These are phyloP conservation scores for Forbesichthys agassizii DNA, from an alignment of 2,113 vertebrate species.

Conservation along the genomic window DNA sequence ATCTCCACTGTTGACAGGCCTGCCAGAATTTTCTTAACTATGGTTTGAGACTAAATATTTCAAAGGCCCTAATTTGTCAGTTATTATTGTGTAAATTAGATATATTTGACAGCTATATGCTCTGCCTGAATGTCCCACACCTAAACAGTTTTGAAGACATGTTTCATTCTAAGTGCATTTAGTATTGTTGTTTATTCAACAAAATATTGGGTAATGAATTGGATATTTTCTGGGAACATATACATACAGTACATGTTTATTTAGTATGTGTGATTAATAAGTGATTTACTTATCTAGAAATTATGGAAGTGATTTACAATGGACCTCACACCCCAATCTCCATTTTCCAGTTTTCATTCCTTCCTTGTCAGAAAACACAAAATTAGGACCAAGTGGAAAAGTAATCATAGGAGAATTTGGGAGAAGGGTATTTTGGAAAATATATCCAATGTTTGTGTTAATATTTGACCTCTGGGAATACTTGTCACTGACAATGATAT, in stretches of 20 bases:
- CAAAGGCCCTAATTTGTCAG: no score
- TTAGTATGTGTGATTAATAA: slow-evolving; percentile 19
- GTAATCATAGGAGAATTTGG: slow-evolving; percentile 73
- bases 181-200: background rate
- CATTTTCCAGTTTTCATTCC: slow-evolving; percentile 40
- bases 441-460: slow-evolving; percentile 75
- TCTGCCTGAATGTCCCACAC: no score
- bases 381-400: slow-evolving; percentile 68
- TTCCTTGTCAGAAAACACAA: slow-evolving; percentile 59
- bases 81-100: no score
- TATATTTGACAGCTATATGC: no score
- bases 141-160: no score
- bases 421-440: slow-evolving; percentile 71
- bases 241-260: slow-evolving; percentile 17
- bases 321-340: slow-evolving; percentile 18
- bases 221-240: background rate
- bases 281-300: slow-evolving; percentile 10
- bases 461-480: slow-evolving; percentile 77
- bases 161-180: no score
- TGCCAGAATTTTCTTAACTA: no score
- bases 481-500: slow-evolving; percentile 77
- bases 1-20: no score
- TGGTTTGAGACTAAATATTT: no score
- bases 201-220: background rate
- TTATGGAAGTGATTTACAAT: slow-evolving; percentile 17